A percentile compares a stretch with the other conserved stretches of the same genome.
These are phyloP conservation scores for Aviceda subcristata DNA, from an alignment of 2,113 vertebrate species.

Conservation along the genomic window DNA sequence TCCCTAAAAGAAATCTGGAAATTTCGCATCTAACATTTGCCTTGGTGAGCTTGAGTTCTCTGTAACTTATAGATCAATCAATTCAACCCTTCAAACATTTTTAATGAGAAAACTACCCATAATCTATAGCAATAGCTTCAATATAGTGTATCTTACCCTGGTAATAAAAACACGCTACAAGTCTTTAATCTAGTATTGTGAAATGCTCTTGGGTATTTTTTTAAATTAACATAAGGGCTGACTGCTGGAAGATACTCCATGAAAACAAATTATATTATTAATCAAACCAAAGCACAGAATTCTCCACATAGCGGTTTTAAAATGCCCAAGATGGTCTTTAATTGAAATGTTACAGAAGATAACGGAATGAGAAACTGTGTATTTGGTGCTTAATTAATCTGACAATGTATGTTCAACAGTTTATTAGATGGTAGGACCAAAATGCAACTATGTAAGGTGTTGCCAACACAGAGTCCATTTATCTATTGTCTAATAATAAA, in stretches of 20 bases:
- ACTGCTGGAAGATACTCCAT: not conserved
- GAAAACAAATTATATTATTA: conserved; percentile 35
- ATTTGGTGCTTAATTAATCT: conserved; percentile 33
- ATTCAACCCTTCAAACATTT: not conserved
- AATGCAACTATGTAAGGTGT: not conserved
- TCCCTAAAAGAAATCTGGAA: not conserved
- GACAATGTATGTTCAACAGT: not conserved
- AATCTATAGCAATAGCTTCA: not conserved
- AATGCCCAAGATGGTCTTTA: conserved; percentile 12
- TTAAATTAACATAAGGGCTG: not conserved
- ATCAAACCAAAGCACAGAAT: not conserved
- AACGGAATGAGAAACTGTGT: not conserved
- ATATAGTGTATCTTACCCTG: not conserved
- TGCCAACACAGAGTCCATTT: not conserved
- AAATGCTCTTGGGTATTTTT: not conserved
- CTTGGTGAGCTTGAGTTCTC: not conserved
- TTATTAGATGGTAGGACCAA: not conserved
- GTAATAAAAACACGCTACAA: not conserved
- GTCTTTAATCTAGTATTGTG: not conserved
- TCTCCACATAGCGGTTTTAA: not conserved
- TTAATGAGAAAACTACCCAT: not conserved
- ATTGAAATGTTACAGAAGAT: conserved; percentile 38
- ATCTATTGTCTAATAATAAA: not conserved
- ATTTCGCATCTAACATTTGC: not conserved
- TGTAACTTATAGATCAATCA: not conserved